These are phyloP conservation scores for Micrasema longulum DNA, from an alignment of 1,140 invertebrate species.

Conservation along the genomic window DNA sequence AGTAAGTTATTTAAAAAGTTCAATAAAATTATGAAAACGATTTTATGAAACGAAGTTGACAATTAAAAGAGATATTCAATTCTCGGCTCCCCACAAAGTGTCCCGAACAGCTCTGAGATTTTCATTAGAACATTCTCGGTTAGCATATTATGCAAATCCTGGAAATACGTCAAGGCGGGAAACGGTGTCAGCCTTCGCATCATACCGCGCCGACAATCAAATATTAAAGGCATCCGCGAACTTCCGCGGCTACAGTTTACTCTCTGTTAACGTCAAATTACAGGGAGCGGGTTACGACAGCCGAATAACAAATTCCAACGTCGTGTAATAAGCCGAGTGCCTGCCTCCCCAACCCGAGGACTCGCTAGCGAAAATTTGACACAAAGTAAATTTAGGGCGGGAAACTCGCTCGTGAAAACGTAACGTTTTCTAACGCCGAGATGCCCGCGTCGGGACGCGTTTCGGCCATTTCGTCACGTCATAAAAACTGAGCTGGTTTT, in stretches of 20 bases:
- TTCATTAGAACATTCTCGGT: conserved; percentile 52
- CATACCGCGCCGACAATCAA: conserved; percentile 47
- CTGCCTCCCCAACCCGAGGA: conserved; percentile 18
- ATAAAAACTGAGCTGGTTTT: conserved; percentile 30
- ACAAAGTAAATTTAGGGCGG: conserved; percentile 51
- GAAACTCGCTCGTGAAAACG: conserved; percentile 21
- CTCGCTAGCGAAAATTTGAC: conserved; percentile 51
- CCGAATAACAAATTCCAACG: conserved; percentile 51
- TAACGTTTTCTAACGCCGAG: background rate
- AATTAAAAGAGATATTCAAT: conserved; percentile 6
- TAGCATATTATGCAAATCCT: conserved; percentile 53
- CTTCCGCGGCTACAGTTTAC: conserved; percentile 51
- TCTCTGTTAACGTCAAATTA: conserved; percentile 56
- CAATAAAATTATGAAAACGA: conserved; percentile 4
- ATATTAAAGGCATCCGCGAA: conserved; percentile 54
- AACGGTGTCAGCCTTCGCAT: conserved; percentile 29
- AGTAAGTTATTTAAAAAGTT: background rate
- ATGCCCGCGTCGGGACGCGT: conserved; percentile 13
- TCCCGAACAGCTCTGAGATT: conserved; percentile 24
- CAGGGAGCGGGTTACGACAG: conserved; percentile 48
- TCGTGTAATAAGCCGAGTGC: conserved; percentile 39
- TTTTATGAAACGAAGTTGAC: conserved; percentile 5
- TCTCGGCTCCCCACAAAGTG: background rate
- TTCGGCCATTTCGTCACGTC: conserved; percentile 35
- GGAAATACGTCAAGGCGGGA: conserved; percentile 49